Conservation (phyloP, 2,888 invertebrate genomes). For the Glaucopsyche alexis region DNA sequence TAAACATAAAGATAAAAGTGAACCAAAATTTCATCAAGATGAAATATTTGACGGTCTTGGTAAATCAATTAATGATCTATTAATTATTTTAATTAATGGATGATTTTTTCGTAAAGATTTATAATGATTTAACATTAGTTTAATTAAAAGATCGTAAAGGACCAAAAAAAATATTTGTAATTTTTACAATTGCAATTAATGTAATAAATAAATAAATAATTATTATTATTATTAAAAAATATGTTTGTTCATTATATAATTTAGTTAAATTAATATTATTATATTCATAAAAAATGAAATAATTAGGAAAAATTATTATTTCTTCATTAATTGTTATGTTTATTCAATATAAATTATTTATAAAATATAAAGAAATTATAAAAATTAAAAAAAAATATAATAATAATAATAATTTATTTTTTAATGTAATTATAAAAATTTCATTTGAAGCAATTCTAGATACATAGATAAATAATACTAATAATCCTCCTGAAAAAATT, state of each 20-base stretch:
- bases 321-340: constrained; percentile 54
- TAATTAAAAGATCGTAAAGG: constrained; percentile 60
- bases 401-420: constrained; percentile 42
- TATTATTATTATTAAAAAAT: constrained; percentile 72
- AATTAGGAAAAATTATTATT: constrained; percentile 49
- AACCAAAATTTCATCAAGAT: constrained; percentile 85
- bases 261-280: constrained; percentile 73
- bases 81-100: constrained; percentile 79
- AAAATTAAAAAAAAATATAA: constrained; percentile 46
- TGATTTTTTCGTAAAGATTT: constrained; percentile 66
- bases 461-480: constrained; percentile 84
- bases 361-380: constrained; percentile 46
- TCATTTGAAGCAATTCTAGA: constrained; percentile 82
- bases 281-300: constrained; percentile 64
- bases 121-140: constrained; percentile 68
- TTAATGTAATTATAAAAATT: constrained; percentile 67
- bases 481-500: constrained; percentile 82
- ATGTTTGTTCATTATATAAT: constrained; percentile 76
- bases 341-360: constrained; percentile 54
- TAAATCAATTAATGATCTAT: constrained; percentile 79
- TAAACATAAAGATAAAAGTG: constrained; percentile 82
- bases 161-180: constrained; percentile 73
- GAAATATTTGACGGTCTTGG: constrained; percentile 82
- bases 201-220: constrained; percentile 81
- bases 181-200: constrained; percentile 80